Evolutionary conservation across 2,113 vertebrate genomes (phyloP).

Genomic region (Columba livia): DNA sequence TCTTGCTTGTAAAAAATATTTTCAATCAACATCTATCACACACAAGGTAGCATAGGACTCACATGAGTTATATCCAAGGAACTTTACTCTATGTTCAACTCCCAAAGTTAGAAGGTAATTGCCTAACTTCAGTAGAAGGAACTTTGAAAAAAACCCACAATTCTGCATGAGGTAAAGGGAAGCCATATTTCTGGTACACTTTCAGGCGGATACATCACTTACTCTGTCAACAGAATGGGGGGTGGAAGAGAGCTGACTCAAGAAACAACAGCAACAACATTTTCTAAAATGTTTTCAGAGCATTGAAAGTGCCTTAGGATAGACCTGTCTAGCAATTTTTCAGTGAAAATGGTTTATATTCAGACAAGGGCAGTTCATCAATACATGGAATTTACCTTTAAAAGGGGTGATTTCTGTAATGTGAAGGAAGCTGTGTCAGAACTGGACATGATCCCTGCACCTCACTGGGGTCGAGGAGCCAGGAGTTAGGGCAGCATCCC

Average conservation of each 20-base stretch:
- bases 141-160: not conserved
- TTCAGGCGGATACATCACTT: not conserved
- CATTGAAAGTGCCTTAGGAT: not conserved
- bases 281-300: not conserved
- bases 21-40: conserved; percentile 23
- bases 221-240: not conserved
- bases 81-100: not conserved
- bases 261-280: not conserved
- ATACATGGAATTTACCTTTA: not conserved
- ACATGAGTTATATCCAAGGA: not conserved
- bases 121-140: not conserved
- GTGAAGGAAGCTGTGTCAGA: not conserved
- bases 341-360: not conserved
- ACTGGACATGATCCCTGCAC: not conserved
- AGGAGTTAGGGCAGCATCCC: not conserved
- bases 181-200: not conserved
- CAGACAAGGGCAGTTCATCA: not conserved
- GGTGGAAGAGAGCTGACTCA: not conserved
- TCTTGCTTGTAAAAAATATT: conserved; percentile 35
- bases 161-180: not conserved
- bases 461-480: rapidly evolving
- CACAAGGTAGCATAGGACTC: not conserved
- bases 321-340: not conserved
- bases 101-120: conserved; percentile 40
- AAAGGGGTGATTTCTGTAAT: not conserved